A percentile compares a stretch with the other conserved stretches of the same genome.
These are phyloP conservation scores for Sitophilus oryzae DNA, from an alignment of 1,140 invertebrate genomes.

Conservation along the genomic window DNA sequence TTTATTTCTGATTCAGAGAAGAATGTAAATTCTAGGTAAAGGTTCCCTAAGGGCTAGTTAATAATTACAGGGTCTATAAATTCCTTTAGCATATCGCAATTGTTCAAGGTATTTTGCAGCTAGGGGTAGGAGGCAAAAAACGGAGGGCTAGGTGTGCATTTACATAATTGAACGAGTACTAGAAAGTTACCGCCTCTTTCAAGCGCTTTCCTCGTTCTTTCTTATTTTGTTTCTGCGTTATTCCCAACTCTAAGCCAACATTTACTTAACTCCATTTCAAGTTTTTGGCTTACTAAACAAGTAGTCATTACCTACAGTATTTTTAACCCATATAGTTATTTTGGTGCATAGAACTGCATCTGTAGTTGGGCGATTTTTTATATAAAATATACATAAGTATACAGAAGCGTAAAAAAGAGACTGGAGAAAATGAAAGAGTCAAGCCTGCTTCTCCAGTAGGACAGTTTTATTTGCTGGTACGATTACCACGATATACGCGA, in stretches of 20 bases:
- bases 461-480: too few relatives aligned
- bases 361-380: too few relatives aligned
- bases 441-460: too few relatives aligned
- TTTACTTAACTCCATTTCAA: not conserved
- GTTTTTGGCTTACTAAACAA: not conserved
- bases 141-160: not conserved
- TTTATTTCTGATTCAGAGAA: not conserved
- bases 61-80: slow-evolving; percentile 6
- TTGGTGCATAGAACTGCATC: too few relatives aligned
- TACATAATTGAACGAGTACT: not conserved
- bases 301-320: not conserved
- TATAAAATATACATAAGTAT: too few relatives aligned
- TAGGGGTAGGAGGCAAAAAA: not conserved
- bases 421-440: too few relatives aligned
- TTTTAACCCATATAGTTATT: not conserved
- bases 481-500: too few relatives aligned
- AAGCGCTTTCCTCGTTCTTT: not conserved
- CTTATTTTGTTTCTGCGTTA: not conserved
- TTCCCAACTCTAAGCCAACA: not conserved
- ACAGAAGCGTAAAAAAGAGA: too few relatives aligned
- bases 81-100: slow-evolving; percentile 7
- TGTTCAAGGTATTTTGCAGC: slow-evolving; percentile 4
- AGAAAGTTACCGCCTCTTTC: not conserved
- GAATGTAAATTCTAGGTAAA: not conserved
- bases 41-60: not conserved